Base-by-base conservation (phyloP, 2,797 vertebrate species). In the Rhyacichthys aspro region DNA sequence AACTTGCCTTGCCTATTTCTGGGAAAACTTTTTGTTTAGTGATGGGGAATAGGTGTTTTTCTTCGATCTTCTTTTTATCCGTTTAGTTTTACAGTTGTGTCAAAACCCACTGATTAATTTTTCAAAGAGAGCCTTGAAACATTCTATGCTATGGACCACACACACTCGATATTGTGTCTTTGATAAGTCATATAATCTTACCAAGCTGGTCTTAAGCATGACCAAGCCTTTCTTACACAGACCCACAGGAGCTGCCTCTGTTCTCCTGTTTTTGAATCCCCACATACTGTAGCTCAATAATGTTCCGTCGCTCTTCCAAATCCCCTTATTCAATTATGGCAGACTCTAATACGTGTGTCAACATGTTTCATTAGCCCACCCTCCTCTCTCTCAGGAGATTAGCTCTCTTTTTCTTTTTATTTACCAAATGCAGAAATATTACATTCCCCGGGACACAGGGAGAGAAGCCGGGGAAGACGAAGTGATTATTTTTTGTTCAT, bases 271-370 rank as follows among this genome's bases (percentile, higher is more conserved):
- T 79, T 75, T 72, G 83, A 79, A 80, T 81, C 68, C 75, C 38
- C 47, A 65, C 64, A 70, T 58, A n/a, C n/a, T n/a, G n/a, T n/a
- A 79, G 75, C 63, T 68, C 71, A 76, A 73, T 79, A 81, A 82
- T 65, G 46, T 73, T 56, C 64, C 43, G 62, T 12, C 64, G 37
- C 62, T 45, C 43, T 23, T 45, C 63, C 63, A 83, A 86, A 86
- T 86, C 84, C 76, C 59, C 68, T 78, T 84, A 86, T 88, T 89
- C 76, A 89, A 86, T 90, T 88, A 88, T 77, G 57, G 72, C 70
- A 74, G 69, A 56, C 59, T 71, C 67, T 85, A 85, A 86, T 86
- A 83, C 78, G 82, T 66, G 78, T 85, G 83, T 90, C 88, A 86
- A 84, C 86, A 83, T 81, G 81, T 90, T 88, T 81, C 81, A 86